Percentiles rank a stretch among this genome's conserved stretches.
phyloP scores from a whole-genome alignment of 92 coral and sea anemone species.

The Virgularia gustaviana region DNA sequence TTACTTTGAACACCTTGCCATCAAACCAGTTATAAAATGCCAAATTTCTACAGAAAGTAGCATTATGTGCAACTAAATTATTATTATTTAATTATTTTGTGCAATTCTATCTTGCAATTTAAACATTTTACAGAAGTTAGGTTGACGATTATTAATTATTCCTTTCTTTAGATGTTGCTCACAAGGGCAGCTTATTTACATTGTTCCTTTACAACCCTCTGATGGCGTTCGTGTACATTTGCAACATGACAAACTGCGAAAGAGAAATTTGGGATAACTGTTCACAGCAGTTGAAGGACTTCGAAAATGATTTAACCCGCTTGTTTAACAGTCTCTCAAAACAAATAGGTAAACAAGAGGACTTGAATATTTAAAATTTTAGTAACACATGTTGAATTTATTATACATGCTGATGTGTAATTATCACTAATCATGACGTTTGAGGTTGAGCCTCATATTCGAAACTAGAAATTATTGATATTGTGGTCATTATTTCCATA shows the following conservation, averaged over 20 bases:
- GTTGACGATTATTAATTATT: background rate
- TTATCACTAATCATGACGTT: no score
- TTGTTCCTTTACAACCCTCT: conserved; percentile 85
- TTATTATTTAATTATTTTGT: no score
- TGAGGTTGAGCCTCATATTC: no score
- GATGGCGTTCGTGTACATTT: conserved; percentile 73
- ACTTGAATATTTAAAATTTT: no score
- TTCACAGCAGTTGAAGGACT: conserved; percentile 74
- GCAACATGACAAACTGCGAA: conserved; percentile 79
- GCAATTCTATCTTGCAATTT: no score
- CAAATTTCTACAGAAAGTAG: no score
- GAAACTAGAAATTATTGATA: no score
- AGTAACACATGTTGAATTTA: no score
- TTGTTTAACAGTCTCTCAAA: conserved; percentile 82
- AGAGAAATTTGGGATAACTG: conserved; percentile 95
- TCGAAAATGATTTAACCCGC: conserved; percentile 62
- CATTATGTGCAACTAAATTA: no score
- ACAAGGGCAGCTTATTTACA: conserved; percentile 87
- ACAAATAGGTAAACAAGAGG: conserved; percentile 67
- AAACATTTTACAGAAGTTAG: background rate
- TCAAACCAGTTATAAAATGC: no score
- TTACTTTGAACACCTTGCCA: no score
- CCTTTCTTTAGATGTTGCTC: conserved; percentile 63
- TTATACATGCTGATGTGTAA: no score
- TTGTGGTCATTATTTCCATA: background rate